Evolutionary conservation across 2,888 invertebrate species (phyloP), one percentile per base, ranked within the genome.

Genomic region (Steinernema carpocapsae): DNA sequence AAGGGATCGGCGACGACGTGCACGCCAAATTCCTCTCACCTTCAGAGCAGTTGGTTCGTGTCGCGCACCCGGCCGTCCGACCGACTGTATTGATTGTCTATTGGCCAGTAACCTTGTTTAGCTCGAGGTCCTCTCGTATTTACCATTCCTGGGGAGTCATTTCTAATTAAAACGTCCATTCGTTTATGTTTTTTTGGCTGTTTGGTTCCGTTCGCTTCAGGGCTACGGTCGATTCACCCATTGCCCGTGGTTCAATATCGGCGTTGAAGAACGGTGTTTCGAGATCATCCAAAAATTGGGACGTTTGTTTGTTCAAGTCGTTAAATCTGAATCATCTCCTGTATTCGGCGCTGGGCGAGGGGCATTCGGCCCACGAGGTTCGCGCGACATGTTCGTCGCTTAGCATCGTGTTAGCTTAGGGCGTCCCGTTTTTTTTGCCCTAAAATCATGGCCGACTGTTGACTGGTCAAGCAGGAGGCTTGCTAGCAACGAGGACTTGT

Each of bases 51-150:
- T 64, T 26, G 64, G 64, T 14, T 64, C 29, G 17, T 64, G 64
- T 64, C 64, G 64, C 64, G 64, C 64, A 64, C 64, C 29, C 24
- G 56, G n/a, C n/a, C n/a, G n/a, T n/a, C 37, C 37, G 37, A 37
- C 37, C 64, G 64, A 64, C 64, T 64, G 64, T 64, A 64, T 64
- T 64, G 64, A 64, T 64, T 64, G 64, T 64, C 64, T 32, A 14
- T 48, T 64, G 64, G 64, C 64, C 64, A 64, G 64, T 64, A 64
- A 64, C 64, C 64, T 64, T 64, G 32, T 64, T 64, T 64, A 26
- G 64, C 64, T 64, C 32, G 17, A 12, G 26, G 64, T 26, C 37
- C 64, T 29, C 12, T 64, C 32, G 22, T 29, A 29, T 64, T 17
- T 17, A 17, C 32, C 37, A 64, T 32, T 19, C 24, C 56, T 22